Base-by-base conservation (phyloP, 2,888 invertebrate species). In the Idaea straminata region DNA sequence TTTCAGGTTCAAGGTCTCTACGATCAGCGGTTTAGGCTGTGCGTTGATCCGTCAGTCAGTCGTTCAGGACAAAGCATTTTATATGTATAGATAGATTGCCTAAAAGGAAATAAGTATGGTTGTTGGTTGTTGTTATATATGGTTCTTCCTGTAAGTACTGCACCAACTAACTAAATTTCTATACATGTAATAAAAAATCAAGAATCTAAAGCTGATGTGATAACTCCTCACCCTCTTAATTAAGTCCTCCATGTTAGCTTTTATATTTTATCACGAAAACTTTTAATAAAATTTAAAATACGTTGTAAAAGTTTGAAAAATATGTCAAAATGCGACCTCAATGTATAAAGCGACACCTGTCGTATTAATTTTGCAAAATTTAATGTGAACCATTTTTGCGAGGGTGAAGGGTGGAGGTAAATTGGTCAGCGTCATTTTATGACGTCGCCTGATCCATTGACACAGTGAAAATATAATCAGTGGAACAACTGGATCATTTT, bases 341-440 rank as follows among this genome's bases (percentile, higher is more conserved):
- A 67, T 69, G 71, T 68, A 71, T 65, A 66, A 66, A 63, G 64
- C 66, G 68, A 76, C 75, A 76, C 74, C 76, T 77, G 79, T 75
- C 80, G 74, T 74, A 79, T 81, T 79, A 80, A 81, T 80, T 77
- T 80, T 74, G 71, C 69, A 69, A 70, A 75, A 75, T 77, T 74
- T 76, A 73, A 77, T 75, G 74, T 63, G 61, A 61, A 72, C 69
- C 77, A 77, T 80, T 80, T 79, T 78, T 70, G 68, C 66, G 66
- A 67, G 65, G 66, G 69, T 61, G 67, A 57, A 62, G 47, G 34
- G 65, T 64, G 69, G 65, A 65, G 64, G 70, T 69, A 68, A 73
- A 73, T 75, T 74, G 68, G 66, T 65, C 66, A 62, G 67, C 61
- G 64, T 63, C 65, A 61, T 62, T 70, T 69, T 70, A 68, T 69